Evolutionary conservation across 2,797 vertebrate genomes (phyloP), one percentile per base, ranked within the genome.

Genomic region (Crypturellus tataupa): DNA sequence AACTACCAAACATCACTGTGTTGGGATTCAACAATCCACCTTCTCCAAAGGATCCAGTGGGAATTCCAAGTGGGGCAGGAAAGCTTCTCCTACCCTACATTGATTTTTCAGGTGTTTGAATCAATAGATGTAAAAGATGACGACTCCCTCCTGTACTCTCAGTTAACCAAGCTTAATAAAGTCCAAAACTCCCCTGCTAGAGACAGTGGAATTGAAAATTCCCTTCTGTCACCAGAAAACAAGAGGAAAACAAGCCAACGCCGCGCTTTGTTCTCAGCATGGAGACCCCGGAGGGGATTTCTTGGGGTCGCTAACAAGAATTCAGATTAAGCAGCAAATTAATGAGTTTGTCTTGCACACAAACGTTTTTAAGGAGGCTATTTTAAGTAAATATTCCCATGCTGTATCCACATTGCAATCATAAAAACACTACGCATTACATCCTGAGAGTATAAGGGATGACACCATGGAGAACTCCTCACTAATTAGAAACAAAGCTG

Each of bases 401-500:
- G n/a, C 62, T 70, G 35, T 77, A 84, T 55, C 25, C 70, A 42
- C 56, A 79, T 24, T 18, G 24, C 25, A 46, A 39, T 39, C 67
- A 82, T 14, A 31, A 82, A 89, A 76, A 81, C 19, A 73, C 42
- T 51, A 60, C 0, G 15, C 33, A 3, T 47, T 53, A 89, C 70
- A 60, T 56, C 77, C 49, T 42, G 59, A 58, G 95, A 91, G 46
- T 12, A 2, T 19, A 85, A 56, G 35, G 68, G 44, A 80, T 33
- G 23, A 64, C 51, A 89, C 67, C 35, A 77, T 2, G 17, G 79
- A 89, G 59, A 91, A 79, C 63, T 70, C 87, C 72, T 85, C 70
- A 27, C 89, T 96, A 93, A 94, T 93, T 89, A 88, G 85, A 91
- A 80, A 81, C 3, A 24, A 91, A 89, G 70, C 42, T 67, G 70